Conservation (phyloP, 2,113 vertebrate species). For the Uropsilus gracilis region DNA sequence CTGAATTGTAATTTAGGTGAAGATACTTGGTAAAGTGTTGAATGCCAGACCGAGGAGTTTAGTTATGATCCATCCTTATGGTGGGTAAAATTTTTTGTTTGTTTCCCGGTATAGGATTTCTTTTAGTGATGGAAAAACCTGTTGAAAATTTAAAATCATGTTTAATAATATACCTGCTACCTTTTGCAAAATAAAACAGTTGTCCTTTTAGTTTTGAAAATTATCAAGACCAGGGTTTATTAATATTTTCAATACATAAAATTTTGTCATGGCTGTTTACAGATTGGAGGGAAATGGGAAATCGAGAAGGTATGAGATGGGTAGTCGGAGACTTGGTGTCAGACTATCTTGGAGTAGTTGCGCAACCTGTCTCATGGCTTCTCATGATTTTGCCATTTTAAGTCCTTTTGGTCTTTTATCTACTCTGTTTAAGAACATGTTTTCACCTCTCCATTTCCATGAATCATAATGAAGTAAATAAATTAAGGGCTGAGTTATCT, state of each 20-base stretch:
- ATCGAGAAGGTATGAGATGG: not conserved
- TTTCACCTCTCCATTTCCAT: conserved; percentile 25
- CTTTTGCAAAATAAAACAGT: conserved; percentile 6
- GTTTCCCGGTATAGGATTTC: not conserved
- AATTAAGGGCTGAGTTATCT: not conserved
- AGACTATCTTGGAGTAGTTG: not conserved
- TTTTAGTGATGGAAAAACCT: conserved; percentile 37
- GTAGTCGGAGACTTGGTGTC: not conserved
- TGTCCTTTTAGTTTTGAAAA: conserved; percentile 24
- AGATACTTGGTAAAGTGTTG: not conserved
- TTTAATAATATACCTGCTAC: conserved; percentile 7
- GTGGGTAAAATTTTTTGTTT: not conserved
- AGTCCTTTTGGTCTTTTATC: not conserved
- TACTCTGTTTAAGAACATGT: conserved; percentile 34
- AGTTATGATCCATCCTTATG: not conserved
- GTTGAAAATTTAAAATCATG: conserved; percentile 44
- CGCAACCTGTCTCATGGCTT: too few relatives aligned
- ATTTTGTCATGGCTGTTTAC: conserved; percentile 7
- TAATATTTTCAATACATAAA: not conserved
- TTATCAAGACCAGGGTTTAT: not conserved
- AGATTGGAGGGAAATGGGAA: not conserved
- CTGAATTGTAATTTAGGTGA: conserved; percentile 39
- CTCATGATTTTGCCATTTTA: conserved; percentile 18
- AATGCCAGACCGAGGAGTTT: not conserved
- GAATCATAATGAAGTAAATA: conserved; percentile 20